Base-by-base conservation (phyloP, 2,113 vertebrate species). In the Coracopsis vasa region DNA sequence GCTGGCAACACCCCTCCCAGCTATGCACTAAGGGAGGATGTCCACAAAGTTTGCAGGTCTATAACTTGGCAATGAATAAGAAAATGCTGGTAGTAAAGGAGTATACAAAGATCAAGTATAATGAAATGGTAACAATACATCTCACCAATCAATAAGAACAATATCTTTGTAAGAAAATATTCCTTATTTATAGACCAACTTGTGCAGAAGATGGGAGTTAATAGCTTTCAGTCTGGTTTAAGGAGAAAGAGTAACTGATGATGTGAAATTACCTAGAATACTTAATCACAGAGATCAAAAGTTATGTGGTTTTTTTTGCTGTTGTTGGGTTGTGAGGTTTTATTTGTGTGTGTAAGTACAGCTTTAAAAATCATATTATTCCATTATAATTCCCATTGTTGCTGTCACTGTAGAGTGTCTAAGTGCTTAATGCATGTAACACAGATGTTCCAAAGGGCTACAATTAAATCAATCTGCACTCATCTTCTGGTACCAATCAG, bases 391-490 rank as follows among this genome's bases (percentile, higher is more conserved):
- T 95, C 64, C 65, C 92, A 95, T 84, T 96, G 89, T 94, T 94
- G 80, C 93, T 94, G 75, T 94, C 80, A 93, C n/a, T 65, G 47
- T 80, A 37, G 78, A 92, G 72, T 69, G 60, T 82, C 73, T 94
- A 73, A 96, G 54, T 78, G 51, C 54, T 88, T 95, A 70, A 94
- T 81, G 41, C 39, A 93, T 87, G 83, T 81, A 88, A 94, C 77
- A 82, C 73, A 94, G 94, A 93, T 67, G 82, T 95, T 88, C 92
- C 88, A 94, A 97, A 96, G 77, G 85, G 80, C 88, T 94, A 64
- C 95, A 96, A 96, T 96, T 97, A 97, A 97, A 95, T 95, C 92
- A 93, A 47, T 92, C 89, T 78, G 71, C 80, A 67, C 91, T 96
- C 91, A 85, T 97, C 93, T 96, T 95, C 92, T 87, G 84, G 50